Base-by-base conservation (phyloP, 2,113 vertebrate genomes). In the Bufo bufo region DNA sequence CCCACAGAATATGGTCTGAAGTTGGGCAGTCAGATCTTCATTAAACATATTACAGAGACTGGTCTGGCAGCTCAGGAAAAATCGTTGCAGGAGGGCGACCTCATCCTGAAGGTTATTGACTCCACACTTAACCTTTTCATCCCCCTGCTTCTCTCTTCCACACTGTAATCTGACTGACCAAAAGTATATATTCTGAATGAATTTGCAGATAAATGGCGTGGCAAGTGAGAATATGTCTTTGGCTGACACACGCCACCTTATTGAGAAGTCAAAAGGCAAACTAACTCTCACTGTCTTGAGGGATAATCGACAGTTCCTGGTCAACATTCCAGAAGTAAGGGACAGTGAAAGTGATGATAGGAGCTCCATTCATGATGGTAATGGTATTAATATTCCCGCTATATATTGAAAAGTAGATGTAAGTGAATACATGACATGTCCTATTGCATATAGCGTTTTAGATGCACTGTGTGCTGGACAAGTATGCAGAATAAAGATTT, bases 11-110 rank as follows among this genome's bases (percentile, higher is more conserved):
- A 98, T 0, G 98, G 98, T n/a, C 87, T 99, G 91, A 99, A 97
- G 91, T 92, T 99, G 77, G 98, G 98, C 6, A 99, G 98, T 92
- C 98, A 97, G 93, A 99, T 99, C 89, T 99, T 98, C 91, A 97
- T 99, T 92, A 99, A 99, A 88, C 97, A 98, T 92, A 98, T 99
- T 92, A 96, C 96, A 0, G 95, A 97, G 6, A 96, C 94, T 0
- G 96, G 98, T 52, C 90, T 99, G 89, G 98, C 98, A 0, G 94
- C 97, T 0, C 96, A 93, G 90, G 95, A 94, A 77, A 93, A 91
- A 0, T 95, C 95, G 0, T 92, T 99, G 80, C 97, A 96, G 86
- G 98, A 99, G 71, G 98, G 98, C 69, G 98, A 99, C 91, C 96
- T 99, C 23, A 95, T 99, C n/a, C 93, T 99, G 3, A 97, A 99